Conservation (phyloP, 2,888 invertebrate genomes). For the Tethea ocularis region DNA sequence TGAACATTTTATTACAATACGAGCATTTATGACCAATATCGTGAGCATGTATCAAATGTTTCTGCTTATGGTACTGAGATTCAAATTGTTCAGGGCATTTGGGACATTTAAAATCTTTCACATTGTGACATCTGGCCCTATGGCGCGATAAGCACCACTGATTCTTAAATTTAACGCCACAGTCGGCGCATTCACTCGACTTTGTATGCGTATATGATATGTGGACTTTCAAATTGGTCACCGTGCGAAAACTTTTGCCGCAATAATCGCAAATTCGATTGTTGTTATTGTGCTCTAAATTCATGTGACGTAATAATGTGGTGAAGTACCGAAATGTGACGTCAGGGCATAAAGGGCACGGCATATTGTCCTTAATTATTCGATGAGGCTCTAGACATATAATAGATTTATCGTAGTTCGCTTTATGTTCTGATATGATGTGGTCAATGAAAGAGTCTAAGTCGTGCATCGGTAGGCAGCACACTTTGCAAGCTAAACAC, state of each 20-base stretch:
- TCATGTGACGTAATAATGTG: constrained; percentile 65
- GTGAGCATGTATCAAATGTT: constrained; percentile 79
- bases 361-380: constrained; percentile 68
- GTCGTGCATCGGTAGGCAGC: constrained; percentile 47
- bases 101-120: constrained; percentile 68
- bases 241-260: constrained; percentile 65
- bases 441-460: constrained; percentile 66
- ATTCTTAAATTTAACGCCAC: constrained; percentile 66
- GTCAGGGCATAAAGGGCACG: constrained; percentile 64
- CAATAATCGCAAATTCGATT: constrained; percentile 74
- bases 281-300: constrained; percentile 68
- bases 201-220: constrained; percentile 67
- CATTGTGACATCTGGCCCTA: constrained; percentile 67
- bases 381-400: constrained; percentile 65
- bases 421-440: constrained; percentile 59
- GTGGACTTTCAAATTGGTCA: constrained; percentile 65
- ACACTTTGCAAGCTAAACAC: constrained; percentile 60
- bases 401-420: constrained; percentile 63
- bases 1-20: constrained; percentile 72
- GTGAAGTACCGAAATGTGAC: constrained; percentile 64
- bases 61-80: constrained; percentile 78
- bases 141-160: constrained; percentile 68
- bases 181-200: constrained; percentile 61
- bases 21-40: constrained; percentile 71
- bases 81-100: constrained; percentile 75